Evolutionary conservation across 2,888 invertebrate genomes (phyloP), one percentile per base, ranked within the genome.

Genomic region (Palloptera scutellata): DNA sequence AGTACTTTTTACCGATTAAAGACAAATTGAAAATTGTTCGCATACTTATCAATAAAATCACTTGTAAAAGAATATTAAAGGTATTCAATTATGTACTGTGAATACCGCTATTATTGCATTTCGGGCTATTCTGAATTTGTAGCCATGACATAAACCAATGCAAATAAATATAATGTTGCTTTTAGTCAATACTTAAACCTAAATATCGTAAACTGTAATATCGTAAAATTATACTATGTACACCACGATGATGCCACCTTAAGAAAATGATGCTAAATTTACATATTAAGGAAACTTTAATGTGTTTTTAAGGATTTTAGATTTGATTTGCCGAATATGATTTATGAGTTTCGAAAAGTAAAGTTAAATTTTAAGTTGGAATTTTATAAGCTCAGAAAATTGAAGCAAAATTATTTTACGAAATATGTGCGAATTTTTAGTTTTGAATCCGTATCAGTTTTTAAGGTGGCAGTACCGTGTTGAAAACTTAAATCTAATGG

Each of bases 401-500:
- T 30, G 30, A 30, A 30, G 30, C 30, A 30, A 30, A 30, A 30
- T 4, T 30, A 4, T 30, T 6, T 30, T 30, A 30, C 30, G 30
- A 30, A 30, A 30, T 30, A 45, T 58, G 19, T 43, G 17, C 8
- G n/a, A 19, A 13, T 20, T 45, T 59, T 45, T 1, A 15, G n/a
- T 45, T 59, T 45, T 17, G 1, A n/a, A 43, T 54, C 17, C 4
- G 30, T 13, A 10, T 10, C 13, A 12, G 63, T 20, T 45, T 30
- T 40, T 19, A n/a, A 57, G 64, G 52, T 13, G 52, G 43, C 53
- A 51, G 52, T 19, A 73, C 59, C 59, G 30, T 19, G 59, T 59
- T 64, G 52, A 30, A 30, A 30, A 2, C 79, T 81, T 83, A 81
- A 70, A 75, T 75, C 83, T 85, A 85, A 76, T 83, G 81, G 84